Conservation (phyloP, 2,113 vertebrate genomes). For the Myotis yumanensis region DNA sequence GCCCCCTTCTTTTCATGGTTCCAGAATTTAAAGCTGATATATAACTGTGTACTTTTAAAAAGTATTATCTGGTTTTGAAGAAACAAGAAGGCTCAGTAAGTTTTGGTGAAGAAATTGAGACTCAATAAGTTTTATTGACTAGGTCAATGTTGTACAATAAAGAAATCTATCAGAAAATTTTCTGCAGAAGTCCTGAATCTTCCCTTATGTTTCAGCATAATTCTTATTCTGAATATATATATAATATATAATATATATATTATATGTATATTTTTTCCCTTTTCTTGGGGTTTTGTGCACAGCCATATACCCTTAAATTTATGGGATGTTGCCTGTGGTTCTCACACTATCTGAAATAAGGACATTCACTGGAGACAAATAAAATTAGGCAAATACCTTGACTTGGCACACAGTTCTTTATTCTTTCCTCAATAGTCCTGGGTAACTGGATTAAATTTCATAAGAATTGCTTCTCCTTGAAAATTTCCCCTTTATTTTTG, state of each 20-base stretch:
- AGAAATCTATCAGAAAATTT: not conserved
- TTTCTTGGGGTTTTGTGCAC: not conserved
- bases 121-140: not conserved
- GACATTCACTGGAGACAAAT: not conserved
- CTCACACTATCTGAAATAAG: not conserved
- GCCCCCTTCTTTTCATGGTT: not conserved
- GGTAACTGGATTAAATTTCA: not conserved
- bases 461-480: not conserved
- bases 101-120: not conserved
- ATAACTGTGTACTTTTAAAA: not conserved
- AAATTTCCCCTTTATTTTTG: not conserved
- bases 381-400: not conserved
- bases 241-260: no score
- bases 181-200: not conserved
- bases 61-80: not conserved
- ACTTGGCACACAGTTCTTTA: not conserved
- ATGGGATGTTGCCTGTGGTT: not conserved
- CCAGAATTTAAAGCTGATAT: not conserved
- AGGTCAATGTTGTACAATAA: not conserved
- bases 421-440: not conserved
- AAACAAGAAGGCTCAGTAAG: not conserved
- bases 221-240: not conserved
- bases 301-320: not conserved
- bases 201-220: not conserved
- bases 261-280: not conserved